Evolutionary conservation across 2,888 invertebrate genomes (phyloP).

Genomic region (Copidosoma aretas): DNA sequence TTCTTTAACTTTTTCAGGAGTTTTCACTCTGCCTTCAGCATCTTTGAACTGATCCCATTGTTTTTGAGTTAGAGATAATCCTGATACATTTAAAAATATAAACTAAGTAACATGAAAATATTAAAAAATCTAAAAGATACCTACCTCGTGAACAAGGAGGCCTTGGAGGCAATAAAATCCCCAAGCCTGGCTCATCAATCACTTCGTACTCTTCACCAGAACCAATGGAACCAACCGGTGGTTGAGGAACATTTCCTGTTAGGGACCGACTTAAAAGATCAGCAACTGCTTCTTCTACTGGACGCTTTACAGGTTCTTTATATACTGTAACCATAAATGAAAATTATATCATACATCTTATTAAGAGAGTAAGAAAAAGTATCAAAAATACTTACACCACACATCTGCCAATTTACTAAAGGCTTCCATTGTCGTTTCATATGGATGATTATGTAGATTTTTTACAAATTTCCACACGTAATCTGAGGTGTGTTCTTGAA

Average conservation of each 20-base stretch:
- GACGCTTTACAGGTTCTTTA: slow-evolving; percentile 69
- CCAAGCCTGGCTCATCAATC: slow-evolving; percentile 66
- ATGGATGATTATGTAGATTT: slow-evolving; percentile 74
- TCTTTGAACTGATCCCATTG: slow-evolving; percentile 86
- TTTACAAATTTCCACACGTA: slow-evolving; percentile 72
- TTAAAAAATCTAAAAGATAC: neutral
- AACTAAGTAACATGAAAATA: too few species aligned
- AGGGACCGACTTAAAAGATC: slow-evolving; percentile 67
- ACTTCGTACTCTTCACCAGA: slow-evolving; percentile 78
- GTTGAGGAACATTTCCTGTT: slow-evolving; percentile 49
- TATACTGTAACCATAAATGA: slow-evolving; percentile 63
- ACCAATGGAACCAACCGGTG: slow-evolving; percentile 52
- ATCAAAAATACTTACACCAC: slow-evolving; percentile 64
- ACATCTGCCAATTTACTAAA: slow-evolving; percentile 87
- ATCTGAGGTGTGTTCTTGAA: slow-evolving; percentile 73
- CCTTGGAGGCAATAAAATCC: slow-evolving; percentile 72
- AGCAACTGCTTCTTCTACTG: slow-evolving; percentile 70
- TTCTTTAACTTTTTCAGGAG: slow-evolving; percentile 80
- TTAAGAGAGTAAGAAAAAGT: neutral
- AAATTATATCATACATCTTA: neutral
- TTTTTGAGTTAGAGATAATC: slow-evolving; percentile 74
- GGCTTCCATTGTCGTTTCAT: slow-evolving; percentile 83
- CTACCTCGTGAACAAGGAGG: slow-evolving; percentile 64
- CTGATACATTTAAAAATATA: slow-evolving; percentile 60
- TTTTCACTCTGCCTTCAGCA: slow-evolving; percentile 79